Evolutionary conservation across 2,797 vertebrate species (phyloP).

Genomic region (Characodon lateralis): DNA sequence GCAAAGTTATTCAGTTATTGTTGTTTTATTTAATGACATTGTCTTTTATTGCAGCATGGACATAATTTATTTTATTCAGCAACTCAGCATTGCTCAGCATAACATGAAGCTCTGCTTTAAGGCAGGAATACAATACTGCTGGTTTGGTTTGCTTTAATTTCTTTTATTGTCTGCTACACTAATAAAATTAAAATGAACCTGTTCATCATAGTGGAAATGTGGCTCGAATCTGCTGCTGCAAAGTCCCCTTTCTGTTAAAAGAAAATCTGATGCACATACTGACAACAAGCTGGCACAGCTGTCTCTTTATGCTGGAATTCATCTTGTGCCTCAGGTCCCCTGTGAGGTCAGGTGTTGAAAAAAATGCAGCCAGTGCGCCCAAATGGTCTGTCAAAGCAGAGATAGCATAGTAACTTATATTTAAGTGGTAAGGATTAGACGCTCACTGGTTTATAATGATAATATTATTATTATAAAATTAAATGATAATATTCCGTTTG

Average conservation of each 20-base stretch:
- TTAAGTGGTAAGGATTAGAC: background rate
- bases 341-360: background rate
- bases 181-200: constrained; percentile 9
- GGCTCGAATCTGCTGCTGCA: constrained; percentile 4
- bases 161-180: background rate
- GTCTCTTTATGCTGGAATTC: constrained; percentile 18
- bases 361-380: background rate
- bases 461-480: background rate
- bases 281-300: background rate
- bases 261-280: constrained; percentile 22
- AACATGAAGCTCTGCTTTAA: background rate
- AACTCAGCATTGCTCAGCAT: background rate
- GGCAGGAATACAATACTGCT: background rate
- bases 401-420: background rate
- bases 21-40: too few species aligned
- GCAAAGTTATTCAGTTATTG: too few species aligned
- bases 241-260: constrained; percentile 19
- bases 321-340: constrained; percentile 27
- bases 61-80: background rate
- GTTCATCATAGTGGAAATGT: constrained; percentile 5
- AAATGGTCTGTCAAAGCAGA: background rate
- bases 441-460: background rate
- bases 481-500: background rate
- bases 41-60: background rate
- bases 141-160: constrained; percentile 7